A percentile compares a stretch with the other conserved stretches of the same genome.
phyloP scores from a whole-genome alignment of 2,797 vertebrate genomes.

The Chiropotes sagulatus region DNA sequence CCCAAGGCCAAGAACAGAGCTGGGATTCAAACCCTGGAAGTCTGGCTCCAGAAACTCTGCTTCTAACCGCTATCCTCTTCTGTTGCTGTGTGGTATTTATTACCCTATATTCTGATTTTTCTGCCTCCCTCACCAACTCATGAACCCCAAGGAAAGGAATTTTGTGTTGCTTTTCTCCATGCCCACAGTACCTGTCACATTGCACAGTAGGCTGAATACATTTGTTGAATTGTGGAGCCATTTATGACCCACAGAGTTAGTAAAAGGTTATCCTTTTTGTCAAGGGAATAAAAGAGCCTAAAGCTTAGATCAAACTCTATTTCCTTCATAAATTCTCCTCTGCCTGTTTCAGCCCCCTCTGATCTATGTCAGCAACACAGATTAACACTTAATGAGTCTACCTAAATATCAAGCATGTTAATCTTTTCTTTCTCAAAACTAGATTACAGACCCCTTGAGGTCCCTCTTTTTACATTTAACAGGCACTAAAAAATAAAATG shows the following conservation, averaged over 20 bases:
- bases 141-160: background rate
- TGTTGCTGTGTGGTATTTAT: background rate
- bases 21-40: background rate
- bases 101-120: background rate
- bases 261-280: background rate
- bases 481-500: slow-evolving; percentile 4
- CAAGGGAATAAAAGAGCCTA: background rate
- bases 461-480: background rate
- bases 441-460: background rate
- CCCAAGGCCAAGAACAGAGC: background rate
- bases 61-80: background rate
- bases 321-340: background rate
- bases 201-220: background rate
- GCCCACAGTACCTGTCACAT: background rate
- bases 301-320: background rate
- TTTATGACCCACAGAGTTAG: background rate
- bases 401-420: background rate
- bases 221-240: slow-evolving; percentile 2
- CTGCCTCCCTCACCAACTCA: background rate
- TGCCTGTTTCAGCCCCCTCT: background rate
- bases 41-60: background rate
- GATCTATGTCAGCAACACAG: background rate
- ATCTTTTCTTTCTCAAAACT: slow-evolving; percentile 18
- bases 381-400: background rate
- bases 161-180: background rate